phyloP scores from a whole-genome alignment of 2,888 invertebrate species.

The Callinectes sapidus region DNA sequence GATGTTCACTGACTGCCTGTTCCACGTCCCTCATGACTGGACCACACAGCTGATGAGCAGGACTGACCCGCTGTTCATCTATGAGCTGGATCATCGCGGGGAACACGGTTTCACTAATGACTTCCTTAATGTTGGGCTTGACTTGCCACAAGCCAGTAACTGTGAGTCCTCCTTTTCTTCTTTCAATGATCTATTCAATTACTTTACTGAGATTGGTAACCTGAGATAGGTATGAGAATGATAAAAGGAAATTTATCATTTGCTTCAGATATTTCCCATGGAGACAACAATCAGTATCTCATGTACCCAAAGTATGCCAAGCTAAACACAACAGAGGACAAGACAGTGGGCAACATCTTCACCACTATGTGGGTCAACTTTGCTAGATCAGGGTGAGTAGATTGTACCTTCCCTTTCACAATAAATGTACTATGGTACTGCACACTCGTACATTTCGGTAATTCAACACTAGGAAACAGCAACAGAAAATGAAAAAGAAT shows the following conservation, averaged over 20 bases:
- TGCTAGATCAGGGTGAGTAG: conserved; percentile 48
- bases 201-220: background rate
- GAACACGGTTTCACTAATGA: conserved; percentile 37
- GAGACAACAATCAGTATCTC: conserved; percentile 58
- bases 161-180: conserved; percentile 45
- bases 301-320: conserved; percentile 26
- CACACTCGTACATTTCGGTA: too few species aligned
- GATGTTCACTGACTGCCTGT: conserved; percentile 57
- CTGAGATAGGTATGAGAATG: background rate
- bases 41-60: conserved; percentile 41
- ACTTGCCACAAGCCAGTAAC: conserved; percentile 55
- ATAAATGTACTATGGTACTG: too few species aligned
- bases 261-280: conserved; percentile 55
- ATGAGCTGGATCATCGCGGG: conserved; percentile 61
- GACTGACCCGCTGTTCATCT: conserved; percentile 42
- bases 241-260: too few species aligned
- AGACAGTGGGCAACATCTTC: conserved; percentile 49
- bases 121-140: conserved; percentile 53
- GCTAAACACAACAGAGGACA: conserved; percentile 49
- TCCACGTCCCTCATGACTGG: conserved; percentile 57
- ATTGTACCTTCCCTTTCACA: background rate
- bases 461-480: too few species aligned
- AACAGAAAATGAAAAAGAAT: too few species aligned
- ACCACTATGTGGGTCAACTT: conserved; percentile 58
- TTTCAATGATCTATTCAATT: background rate